Evolutionary conservation across 1,140 invertebrate species (phyloP).

Genomic region (Oscheius sp.): DNA sequence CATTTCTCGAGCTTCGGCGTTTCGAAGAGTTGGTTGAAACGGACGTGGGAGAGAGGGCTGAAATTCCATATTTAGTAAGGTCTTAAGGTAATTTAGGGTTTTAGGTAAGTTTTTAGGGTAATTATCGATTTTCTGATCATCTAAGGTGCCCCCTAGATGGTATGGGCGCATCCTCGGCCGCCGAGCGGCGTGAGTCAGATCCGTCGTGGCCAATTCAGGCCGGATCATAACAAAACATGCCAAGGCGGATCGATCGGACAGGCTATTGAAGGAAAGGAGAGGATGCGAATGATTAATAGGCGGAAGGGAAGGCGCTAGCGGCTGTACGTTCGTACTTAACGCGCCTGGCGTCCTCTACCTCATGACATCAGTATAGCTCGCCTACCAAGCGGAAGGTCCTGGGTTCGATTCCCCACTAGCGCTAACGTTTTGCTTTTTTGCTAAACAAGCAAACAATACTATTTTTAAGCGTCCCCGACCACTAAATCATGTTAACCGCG

Average conservation of each 20-base stretch:
- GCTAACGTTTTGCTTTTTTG: too few species aligned
- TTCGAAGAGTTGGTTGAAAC: slow-evolving; percentile 54
- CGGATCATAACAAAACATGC: slow-evolving; percentile 10
- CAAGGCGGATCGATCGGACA: neutral
- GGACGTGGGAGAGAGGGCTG: slow-evolving; percentile 47
- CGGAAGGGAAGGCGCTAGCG: neutral
- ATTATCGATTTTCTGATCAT: neutral
- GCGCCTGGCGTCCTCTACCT: too few species aligned
- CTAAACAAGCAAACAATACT: too few species aligned
- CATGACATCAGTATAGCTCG: too few species aligned
- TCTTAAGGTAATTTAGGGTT: neutral
- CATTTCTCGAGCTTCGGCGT: slow-evolving; percentile 58
- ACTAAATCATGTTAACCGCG: too few species aligned
- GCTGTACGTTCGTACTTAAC: neutral
- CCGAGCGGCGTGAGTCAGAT: neutral
- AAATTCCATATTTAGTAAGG: slow-evolving; percentile 23
- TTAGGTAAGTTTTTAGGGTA: neutral
- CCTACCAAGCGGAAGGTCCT: too few species aligned
- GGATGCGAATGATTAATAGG: neutral
- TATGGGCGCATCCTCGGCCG: neutral
- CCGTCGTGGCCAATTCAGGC: slow-evolving; percentile 5
- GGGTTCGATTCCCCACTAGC: too few species aligned
- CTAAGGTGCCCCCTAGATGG: neutral
- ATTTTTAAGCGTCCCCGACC: too few species aligned
- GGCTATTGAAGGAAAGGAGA: neutral